Base-by-base conservation (phyloP, 2,797 vertebrate species). In the Diplodus puntazzo region DNA sequence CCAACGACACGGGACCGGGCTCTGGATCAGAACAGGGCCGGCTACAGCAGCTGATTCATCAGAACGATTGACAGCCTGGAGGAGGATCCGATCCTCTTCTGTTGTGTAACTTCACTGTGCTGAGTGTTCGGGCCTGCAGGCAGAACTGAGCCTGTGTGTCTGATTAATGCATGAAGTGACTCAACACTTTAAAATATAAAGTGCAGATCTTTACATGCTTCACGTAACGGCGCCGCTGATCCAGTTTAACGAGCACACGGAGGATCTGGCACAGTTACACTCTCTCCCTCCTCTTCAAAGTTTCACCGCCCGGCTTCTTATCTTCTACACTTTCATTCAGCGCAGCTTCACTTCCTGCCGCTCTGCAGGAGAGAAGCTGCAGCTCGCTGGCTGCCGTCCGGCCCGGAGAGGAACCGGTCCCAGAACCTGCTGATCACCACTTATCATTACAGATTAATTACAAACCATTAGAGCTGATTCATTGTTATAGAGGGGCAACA, bases 281-380 rank as follows among this genome's bases (percentile, higher is more conserved):
- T 21, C 55, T 50, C 73, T 65, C 65, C 71, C 71, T 73, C 65
- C 46, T 66, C 58, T 60, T 83, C 80, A 84, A 88, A 84, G 75
- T 88, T 84, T 83, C 75, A 88, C 73, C 0, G 34, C 46, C 7
- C 7, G 16, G 39, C 52, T 64, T 81, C 52, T 58, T n/a, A n/a
- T 61, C 52, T 58, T 61, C 23, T 72, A 55, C 70, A 82, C 70
- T 57, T 68, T 80, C 14, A 84, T 86, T 74, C 83, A 16, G 80
- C 54, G 25, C 74, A 73, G 59, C 71, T 80, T 77, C 79, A 39
- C 45, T 48, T 78, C 60, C 27, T 68, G 21, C 59, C 34, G 52
- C 73, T 48, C 46, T 77, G 69, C 64, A 57, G 69, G 21, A 73
- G 46, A 42, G n/a, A n/a, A n/a, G n/a, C n/a, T n/a, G n/a, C n/a